phyloP scores from a whole-genome alignment of 2,113 vertebrate genomes.

The Laticauda colubrina region DNA sequence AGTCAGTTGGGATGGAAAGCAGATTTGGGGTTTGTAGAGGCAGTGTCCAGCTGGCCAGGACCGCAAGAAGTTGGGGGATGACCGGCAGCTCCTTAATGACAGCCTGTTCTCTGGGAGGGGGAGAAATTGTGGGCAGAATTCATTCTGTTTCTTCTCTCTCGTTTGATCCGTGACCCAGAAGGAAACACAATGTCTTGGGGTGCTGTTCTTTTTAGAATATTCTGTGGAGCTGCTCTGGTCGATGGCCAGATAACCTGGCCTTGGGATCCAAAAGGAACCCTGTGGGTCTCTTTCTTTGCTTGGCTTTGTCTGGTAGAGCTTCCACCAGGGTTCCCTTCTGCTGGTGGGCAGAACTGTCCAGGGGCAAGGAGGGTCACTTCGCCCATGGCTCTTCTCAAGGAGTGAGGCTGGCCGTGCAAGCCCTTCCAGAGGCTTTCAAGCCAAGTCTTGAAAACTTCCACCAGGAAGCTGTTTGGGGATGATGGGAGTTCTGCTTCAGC shows the following conservation, averaged over 20 bases:
- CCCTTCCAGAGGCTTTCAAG: not conserved
- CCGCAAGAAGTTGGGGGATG: not conserved
- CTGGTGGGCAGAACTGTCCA: not conserved
- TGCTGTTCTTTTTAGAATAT: conserved; percentile 58
- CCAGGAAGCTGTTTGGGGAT: not conserved
- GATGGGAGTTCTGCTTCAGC: not conserved
- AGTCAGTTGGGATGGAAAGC: not conserved
- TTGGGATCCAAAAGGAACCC: not conserved
- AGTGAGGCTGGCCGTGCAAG: not conserved
- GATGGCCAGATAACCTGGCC: not conserved
- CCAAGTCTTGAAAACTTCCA: not conserved
- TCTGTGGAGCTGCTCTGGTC: conserved; percentile 42
- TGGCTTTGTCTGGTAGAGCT: not conserved
- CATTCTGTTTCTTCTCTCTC: conserved; percentile 49
- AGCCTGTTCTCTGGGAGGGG: not conserved
- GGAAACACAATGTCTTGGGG: conserved; percentile 60
- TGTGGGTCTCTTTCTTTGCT: not conserved
- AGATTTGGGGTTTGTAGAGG: not conserved
- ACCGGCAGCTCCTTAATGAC: not conserved
- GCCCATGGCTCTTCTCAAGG: too few species aligned
- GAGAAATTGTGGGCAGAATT: conserved; percentile 10
- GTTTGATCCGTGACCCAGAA: not conserved
- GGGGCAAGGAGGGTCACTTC: not conserved
- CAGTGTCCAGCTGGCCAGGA: not conserved
- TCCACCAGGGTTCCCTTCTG: not conserved